Conservation (phyloP, 2,113 vertebrate species). For the Eudyptes chrysolophus region DNA sequence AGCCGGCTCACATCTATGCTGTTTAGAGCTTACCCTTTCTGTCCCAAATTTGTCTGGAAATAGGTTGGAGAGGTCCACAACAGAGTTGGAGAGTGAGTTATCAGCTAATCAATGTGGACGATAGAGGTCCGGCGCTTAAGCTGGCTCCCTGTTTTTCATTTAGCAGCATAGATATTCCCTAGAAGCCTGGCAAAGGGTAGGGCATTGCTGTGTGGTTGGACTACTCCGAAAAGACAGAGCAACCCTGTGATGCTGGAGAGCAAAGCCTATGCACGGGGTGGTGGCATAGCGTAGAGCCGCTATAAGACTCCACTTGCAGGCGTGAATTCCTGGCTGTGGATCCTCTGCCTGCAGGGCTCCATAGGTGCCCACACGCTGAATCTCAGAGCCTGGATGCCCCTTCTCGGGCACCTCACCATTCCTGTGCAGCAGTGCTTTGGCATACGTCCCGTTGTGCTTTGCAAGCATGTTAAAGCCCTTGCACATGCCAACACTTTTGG, state of each 20-base stretch:
- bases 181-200: background rate
- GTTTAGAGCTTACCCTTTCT: background rate
- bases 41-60: background rate
- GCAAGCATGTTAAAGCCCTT: background rate
- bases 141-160: background rate
- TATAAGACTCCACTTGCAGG: background rate
- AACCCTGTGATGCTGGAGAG: background rate
- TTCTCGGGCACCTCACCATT: background rate
- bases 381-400: background rate
- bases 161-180: background rate
- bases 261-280: background rate
- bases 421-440: background rate
- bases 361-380: rapidly evolving
- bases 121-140: background rate
- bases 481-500: background rate
- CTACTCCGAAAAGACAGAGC: background rate
- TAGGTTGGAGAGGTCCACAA: rapidly evolving
- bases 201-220: background rate
- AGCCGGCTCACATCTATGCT: background rate
- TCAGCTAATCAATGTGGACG: rapidly evolving
- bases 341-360: background rate
- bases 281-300: rapidly evolving
- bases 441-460: rapidly evolving
- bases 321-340: background rate
- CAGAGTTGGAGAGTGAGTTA: background rate